phyloP scores from a whole-genome alignment of 2,113 vertebrate genomes.

The Sphaerodactylus townsendi region DNA sequence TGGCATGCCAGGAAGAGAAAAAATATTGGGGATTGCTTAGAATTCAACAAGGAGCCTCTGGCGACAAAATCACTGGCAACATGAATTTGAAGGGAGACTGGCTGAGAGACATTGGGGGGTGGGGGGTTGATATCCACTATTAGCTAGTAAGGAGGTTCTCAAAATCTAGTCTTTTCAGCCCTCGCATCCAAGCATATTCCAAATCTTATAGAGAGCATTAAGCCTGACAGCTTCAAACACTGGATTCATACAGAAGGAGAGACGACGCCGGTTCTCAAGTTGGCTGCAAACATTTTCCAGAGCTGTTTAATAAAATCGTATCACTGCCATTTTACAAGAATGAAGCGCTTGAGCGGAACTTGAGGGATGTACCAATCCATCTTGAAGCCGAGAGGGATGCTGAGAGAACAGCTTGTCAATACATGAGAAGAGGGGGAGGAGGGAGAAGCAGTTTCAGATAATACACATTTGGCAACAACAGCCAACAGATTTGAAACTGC shows the following conservation, averaged over 20 bases:
- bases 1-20: not conserved
- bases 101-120: not conserved
- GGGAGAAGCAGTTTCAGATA: constrained; percentile 53
- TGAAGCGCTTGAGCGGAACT: not conserved
- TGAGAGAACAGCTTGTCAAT: constrained; percentile 1
- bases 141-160: not conserved
- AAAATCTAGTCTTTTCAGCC: not conserved
- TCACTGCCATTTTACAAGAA: not conserved
- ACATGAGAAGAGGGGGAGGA: constrained; percentile 23
- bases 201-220: not conserved
- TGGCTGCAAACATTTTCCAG: constrained; percentile 26
- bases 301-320: not conserved
- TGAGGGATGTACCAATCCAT: not conserved
- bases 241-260: not conserved
- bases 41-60: not conserved
- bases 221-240: not conserved
- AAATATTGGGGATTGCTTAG: not conserved
- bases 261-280: not conserved
- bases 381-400: not conserved
- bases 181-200: not conserved
- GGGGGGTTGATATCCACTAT: not conserved
- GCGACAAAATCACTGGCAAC: not conserved
- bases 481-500: constrained; percentile 63
- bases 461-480: constrained; percentile 56
- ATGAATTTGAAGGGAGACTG: not conserved